Percentiles rank a stretch among this genome's conserved stretches.
Conservation (phyloP, 1,140 invertebrate species). For the Drosophila azteca region DNA sequence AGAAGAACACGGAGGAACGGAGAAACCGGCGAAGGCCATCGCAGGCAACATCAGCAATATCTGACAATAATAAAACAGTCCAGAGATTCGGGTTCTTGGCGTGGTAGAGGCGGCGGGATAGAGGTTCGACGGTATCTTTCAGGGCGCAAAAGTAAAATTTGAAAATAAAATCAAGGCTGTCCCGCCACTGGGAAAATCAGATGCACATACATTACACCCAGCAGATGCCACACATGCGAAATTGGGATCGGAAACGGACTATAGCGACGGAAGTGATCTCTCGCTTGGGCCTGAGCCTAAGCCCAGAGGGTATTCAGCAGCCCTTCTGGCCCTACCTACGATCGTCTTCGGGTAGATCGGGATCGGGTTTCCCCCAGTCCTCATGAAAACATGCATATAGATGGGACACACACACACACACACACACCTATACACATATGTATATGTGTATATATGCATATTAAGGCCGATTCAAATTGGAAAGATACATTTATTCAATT, state of each 20-base stretch:
- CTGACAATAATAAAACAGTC: not conserved
- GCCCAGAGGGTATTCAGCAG: not conserved
- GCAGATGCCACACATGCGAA: too few species aligned
- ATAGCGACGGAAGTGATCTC: too few species aligned
- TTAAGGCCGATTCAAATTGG: too few species aligned
- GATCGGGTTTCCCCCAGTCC: too few species aligned
- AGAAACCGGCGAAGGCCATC: slow-evolving; percentile 9
- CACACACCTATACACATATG: too few species aligned
- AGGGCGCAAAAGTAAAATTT: slow-evolving; percentile 29
- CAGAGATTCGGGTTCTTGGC: not conserved
- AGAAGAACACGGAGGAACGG: not conserved
- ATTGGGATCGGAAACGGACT: too few species aligned
- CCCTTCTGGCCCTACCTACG: not conserved
- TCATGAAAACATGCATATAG: too few species aligned
- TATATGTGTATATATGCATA: too few species aligned
- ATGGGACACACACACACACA: too few species aligned
- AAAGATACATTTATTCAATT: slow-evolving; percentile 8
- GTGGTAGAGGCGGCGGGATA: not conserved
- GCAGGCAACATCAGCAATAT: slow-evolving; percentile 6
- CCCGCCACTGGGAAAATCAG: slow-evolving; percentile 12
- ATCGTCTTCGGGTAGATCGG: too few species aligned
- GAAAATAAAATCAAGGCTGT: slow-evolving; percentile 33
- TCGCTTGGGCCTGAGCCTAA: too few species aligned
- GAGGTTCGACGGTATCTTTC: too few species aligned
- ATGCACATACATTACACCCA: slow-evolving; percentile 50